Conservation (phyloP, 1,140 invertebrate species). For the Scaptomyza graminum region DNA sequence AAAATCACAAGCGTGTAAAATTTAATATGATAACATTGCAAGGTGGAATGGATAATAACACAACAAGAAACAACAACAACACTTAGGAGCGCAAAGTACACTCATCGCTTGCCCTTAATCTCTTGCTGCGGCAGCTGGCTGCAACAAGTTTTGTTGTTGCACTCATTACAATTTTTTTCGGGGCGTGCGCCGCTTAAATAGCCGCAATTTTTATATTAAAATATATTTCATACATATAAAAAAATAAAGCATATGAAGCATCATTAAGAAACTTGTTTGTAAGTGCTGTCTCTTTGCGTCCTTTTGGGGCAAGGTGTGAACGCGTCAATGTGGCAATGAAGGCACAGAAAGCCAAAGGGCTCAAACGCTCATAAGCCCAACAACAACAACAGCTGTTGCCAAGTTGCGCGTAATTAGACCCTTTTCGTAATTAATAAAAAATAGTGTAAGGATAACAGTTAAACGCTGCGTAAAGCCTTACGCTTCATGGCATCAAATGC, state of each 20-base stretch:
- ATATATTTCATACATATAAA: slow-evolving; percentile 35
- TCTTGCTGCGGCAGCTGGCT: slow-evolving; percentile 23
- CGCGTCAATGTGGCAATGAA: slow-evolving; percentile 72
- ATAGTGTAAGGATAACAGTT: slow-evolving; percentile 49
- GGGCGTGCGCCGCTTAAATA: slow-evolving; percentile 66
- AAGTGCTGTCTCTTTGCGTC: neutral
- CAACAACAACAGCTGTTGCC: slow-evolving; percentile 45
- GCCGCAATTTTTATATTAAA: slow-evolving; percentile 74
- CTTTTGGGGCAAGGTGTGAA: slow-evolving; percentile 62
- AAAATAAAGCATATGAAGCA: neutral
- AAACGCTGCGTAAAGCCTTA: neutral
- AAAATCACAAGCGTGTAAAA: slow-evolving; percentile 81
- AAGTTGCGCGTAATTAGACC: slow-evolving; percentile 61
- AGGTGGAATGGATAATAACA: slow-evolving; percentile 12
- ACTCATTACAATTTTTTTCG: slow-evolving; percentile 7
- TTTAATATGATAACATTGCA: slow-evolving; percentile 69
- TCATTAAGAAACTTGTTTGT: slow-evolving; percentile 43
- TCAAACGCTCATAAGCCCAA: neutral
- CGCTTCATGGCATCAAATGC: no score
- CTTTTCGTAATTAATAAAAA: slow-evolving; percentile 69
- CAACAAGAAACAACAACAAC: slow-evolving; percentile 10
- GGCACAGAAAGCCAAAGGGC: slow-evolving; percentile 33
- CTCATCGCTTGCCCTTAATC: slow-evolving; percentile 34
- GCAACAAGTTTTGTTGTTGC: slow-evolving; percentile 33
- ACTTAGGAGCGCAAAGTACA: neutral